Percentiles rank a stretch among this genome's conserved stretches.
These are phyloP conservation scores for Tinamus guttatus DNA, from an alignment of 2,113 vertebrate species.

Conservation along the genomic window DNA sequence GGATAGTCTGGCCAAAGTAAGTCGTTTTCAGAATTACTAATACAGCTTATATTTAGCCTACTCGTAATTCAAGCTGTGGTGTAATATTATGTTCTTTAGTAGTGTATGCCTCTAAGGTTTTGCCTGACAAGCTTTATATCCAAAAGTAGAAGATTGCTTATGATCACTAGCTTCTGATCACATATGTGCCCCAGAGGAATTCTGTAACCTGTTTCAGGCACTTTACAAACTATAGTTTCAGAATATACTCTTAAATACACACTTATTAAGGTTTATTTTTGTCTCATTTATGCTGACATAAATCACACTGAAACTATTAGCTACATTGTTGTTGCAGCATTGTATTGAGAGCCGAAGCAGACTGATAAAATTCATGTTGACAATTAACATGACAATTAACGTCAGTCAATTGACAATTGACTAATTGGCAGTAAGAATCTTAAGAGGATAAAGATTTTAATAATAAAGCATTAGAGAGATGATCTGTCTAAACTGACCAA, in stretches of 20 bases:
- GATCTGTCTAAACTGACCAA: conserved; percentile 23
- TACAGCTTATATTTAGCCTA: background rate
- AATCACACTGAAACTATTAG: conserved; percentile 18
- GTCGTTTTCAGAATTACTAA: background rate
- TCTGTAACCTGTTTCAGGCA: background rate
- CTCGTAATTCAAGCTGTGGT: background rate
- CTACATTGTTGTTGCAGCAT: background rate
- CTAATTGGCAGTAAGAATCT: conserved; percentile 38
- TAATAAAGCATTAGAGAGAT: conserved; percentile 41
- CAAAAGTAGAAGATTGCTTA: background rate
- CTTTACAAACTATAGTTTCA: background rate
- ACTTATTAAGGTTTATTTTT: conserved; percentile 35
- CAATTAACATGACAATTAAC: no score
- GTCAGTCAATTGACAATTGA: no score
- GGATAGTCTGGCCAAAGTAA: background rate
- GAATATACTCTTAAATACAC: background rate
- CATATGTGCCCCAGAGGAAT: background rate
- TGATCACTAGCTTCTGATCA: background rate
- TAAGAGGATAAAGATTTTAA: conserved; percentile 44
- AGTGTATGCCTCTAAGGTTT: background rate
- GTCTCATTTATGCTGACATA: background rate
- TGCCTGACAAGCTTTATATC: background rate
- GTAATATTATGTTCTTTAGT: background rate
- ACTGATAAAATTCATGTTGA: conserved; percentile 41
- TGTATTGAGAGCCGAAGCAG: background rate